Percentiles rank a stretch among this genome's conserved stretches.
These are phyloP conservation scores for Yponomeuta malinellus DNA, from an alignment of 2,888 invertebrate species.

Conservation along the genomic window DNA sequence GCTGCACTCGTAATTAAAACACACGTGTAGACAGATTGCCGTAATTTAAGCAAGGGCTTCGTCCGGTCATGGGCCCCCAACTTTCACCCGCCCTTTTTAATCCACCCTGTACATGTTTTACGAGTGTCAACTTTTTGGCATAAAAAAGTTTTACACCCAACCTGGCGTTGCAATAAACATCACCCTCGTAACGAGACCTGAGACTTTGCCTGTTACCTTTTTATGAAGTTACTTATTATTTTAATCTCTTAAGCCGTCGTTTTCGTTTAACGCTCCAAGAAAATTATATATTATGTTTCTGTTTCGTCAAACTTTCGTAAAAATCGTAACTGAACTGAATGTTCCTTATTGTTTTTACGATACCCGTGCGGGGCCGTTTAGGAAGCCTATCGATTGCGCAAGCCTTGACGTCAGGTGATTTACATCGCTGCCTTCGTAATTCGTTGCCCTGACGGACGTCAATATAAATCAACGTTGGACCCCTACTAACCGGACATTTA, in stretches of 20 bases:
- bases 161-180: constrained; percentile 49
- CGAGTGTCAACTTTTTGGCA: constrained; percentile 61
- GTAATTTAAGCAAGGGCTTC: background rate
- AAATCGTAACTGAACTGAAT: background rate
- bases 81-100: constrained; percentile 52
- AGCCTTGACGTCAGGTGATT: constrained; percentile 47
- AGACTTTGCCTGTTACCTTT: constrained; percentile 28
- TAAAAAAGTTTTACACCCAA: constrained; percentile 57
- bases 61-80: constrained; percentile 23
- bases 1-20: background rate
- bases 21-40: background rate
- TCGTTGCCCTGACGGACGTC: constrained; percentile 67
- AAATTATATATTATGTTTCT: background rate
- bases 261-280: constrained; percentile 19
- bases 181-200: constrained; percentile 34
- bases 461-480: constrained; percentile 71
- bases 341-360: background rate
- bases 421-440: constrained; percentile 67
- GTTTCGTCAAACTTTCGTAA: background rate
- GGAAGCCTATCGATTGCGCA: background rate
- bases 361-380: background rate
- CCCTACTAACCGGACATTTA: constrained; percentile 73
- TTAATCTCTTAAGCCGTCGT: constrained; percentile 45
- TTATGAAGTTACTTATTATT: constrained; percentile 51
- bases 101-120: constrained; percentile 65